Evolutionary conservation across 2,113 vertebrate genomes (phyloP), one percentile per base, ranked within the genome.

Genomic region (Mugil cephalus): DNA sequence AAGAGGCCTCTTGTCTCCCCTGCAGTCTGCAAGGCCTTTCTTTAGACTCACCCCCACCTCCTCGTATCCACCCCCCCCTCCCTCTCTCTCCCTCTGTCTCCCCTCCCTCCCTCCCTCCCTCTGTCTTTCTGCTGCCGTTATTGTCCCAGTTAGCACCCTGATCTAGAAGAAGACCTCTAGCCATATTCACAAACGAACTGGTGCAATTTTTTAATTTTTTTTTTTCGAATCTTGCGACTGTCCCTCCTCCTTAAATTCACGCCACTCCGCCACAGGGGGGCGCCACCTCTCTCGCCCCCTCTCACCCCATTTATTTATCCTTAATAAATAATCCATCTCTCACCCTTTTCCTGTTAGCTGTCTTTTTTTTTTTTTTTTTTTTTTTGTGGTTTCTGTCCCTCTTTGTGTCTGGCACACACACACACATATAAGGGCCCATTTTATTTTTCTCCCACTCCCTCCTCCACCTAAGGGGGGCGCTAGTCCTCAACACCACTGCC

Each of bases 381-480:
- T n/a, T n/a, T n/a, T n/a, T n/a, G n/a, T n/a, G n/a, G 72, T 79
- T 68, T 42, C 54, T 40, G 40, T 15, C 36, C 68, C 47, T 76
- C 82, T 88, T 87, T 89, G 80, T 89, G 69, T 83, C 68, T 72
- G 68, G 65, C 17, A 38, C 53, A 56, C 54, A 36, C 19, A 15
- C 40, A 48, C 21, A 67, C 38, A 50, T 21, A 24, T 13, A 3
- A n/a, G 21, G 67, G 34, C 60, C 71, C 5, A n/a, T n/a, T 2
- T 30, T 2, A 30, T 30, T 30, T 3, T 30, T 55, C 51, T 14
- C 47, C 19, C n/a, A 51, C 45, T 42, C 78, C 21, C 38, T 62
- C 69, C 62, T 79, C 56, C 48, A 51, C 21, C 79, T 79, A 67
- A 66, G 87, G 81, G 85, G 87, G 85, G 85, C 81, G 82, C 75